A percentile compares a stretch with the other conserved stretches of the same genome.
These are phyloP conservation scores for Lithodes maja DNA, from an alignment of 2,888 invertebrate genomes.

Conservation along the genomic window DNA sequence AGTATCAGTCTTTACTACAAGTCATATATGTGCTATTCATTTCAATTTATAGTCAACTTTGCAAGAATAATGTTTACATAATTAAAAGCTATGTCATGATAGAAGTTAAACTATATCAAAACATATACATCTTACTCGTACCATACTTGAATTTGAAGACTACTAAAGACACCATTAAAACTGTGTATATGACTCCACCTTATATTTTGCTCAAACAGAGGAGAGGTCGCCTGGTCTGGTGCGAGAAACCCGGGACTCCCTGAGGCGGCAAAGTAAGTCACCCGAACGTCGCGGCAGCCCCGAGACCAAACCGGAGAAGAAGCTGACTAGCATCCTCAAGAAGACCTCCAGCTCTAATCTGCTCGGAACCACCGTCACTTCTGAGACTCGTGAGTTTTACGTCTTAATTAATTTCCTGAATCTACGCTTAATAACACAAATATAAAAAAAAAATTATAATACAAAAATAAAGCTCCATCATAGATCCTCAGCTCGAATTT, in stretches of 20 bases:
- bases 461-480: neutral
- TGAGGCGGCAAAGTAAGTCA: slow-evolving; percentile 20
- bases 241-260: slow-evolving; percentile 32
- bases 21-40: too few relatives aligned
- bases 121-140: too few relatives aligned
- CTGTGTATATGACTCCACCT: neutral
- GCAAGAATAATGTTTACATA: too few relatives aligned
- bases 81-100: too few relatives aligned
- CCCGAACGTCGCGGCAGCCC: slow-evolving; percentile 7
- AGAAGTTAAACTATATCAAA: too few relatives aligned
- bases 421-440: too few relatives aligned
- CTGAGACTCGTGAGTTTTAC: slow-evolving; percentile 1
- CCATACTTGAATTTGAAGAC: too few relatives aligned
- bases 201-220: slow-evolving; percentile 12
- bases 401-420: neutral
- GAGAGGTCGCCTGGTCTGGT: slow-evolving; percentile 51
- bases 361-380: slow-evolving; percentile 19
- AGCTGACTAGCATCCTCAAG: slow-evolving; percentile 67
- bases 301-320: slow-evolving; percentile 52
- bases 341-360: slow-evolving; percentile 65
- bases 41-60: too few relatives aligned
- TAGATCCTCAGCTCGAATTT: neutral
- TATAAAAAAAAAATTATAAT: too few relatives aligned
- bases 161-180: too few relatives aligned
- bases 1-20: too few relatives aligned